Conservation (phyloP, 2,888 invertebrate species). For the Yponomeuta plumbellus region DNA sequence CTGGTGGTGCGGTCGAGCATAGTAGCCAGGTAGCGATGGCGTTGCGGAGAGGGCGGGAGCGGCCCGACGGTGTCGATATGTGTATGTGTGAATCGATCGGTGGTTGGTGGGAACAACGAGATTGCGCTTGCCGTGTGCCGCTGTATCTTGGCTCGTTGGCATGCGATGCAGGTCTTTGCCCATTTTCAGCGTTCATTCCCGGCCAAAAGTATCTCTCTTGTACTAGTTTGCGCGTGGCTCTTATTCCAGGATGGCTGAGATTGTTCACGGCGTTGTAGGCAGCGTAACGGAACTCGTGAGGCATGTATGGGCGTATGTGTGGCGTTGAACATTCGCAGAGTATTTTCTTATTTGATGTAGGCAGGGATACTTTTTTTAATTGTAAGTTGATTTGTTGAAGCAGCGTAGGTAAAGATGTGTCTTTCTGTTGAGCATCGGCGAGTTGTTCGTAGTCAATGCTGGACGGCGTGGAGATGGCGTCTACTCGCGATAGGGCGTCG, state of each 20-base stretch:
- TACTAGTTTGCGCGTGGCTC: slow-evolving; percentile 4
- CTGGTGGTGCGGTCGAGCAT: slow-evolving; percentile 23
- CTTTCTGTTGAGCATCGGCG: slow-evolving; percentile 16
- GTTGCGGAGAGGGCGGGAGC: slow-evolving; percentile 25
- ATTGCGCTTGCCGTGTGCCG: not conserved
- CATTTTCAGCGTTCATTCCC: slow-evolving; percentile 9
- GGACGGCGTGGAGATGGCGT: slow-evolving; percentile 22
- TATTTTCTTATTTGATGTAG: no score
- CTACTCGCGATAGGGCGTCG: slow-evolving; percentile 25
- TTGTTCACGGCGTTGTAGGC: slow-evolving; percentile 11
- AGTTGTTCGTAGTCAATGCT: slow-evolving; percentile 22
- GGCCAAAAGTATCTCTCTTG: slow-evolving; percentile 15
- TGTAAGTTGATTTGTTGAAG: not conserved
- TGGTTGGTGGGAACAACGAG: not conserved
- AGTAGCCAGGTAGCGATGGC: slow-evolving; percentile 22
- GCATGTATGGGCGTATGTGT: slow-evolving; percentile 13
- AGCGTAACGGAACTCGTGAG: not conserved
- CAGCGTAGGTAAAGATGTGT: not conserved
- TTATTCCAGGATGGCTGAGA: slow-evolving; percentile 15
- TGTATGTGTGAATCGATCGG: slow-evolving; percentile 4
- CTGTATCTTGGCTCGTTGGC: slow-evolving; percentile 14
- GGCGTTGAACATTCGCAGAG: no score
- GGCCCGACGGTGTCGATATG: slow-evolving; percentile 17
- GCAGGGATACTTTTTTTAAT: no score
- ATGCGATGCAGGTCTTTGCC: slow-evolving; percentile 8